A percentile compares a stretch with the other conserved stretches of the same genome.
Evolutionary conservation across 2,888 invertebrate genomes (phyloP).

Genomic region (Netelia inedita): DNA sequence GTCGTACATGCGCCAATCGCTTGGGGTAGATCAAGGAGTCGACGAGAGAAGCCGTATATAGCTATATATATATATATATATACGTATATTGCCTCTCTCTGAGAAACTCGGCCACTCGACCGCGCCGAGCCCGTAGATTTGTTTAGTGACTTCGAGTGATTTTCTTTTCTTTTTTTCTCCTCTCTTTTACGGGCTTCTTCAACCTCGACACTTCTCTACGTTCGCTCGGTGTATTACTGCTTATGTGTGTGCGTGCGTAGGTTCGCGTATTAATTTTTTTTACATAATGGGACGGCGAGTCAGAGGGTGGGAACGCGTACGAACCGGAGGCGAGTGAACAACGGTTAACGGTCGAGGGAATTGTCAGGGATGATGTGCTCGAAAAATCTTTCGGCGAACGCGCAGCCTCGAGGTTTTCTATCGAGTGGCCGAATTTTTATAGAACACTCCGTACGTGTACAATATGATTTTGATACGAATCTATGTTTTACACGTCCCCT

Average conservation of each 20-base stretch:
- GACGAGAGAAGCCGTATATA: slow-evolving; percentile 53
- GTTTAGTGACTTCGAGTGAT: slow-evolving; percentile 81
- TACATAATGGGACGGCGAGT: slow-evolving; percentile 2
- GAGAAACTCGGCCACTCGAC: slow-evolving; percentile 76
- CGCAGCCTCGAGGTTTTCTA: slow-evolving; percentile 31
- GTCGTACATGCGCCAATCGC: slow-evolving; percentile 72
- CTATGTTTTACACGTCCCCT: slow-evolving; percentile 21
- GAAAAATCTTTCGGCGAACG: slow-evolving; percentile 34
- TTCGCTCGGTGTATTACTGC: background rate
- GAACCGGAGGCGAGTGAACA: slow-evolving; percentile 8
- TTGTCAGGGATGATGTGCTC: slow-evolving; percentile 65
- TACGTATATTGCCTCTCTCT: background rate
- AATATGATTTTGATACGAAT: slow-evolving; percentile 33
- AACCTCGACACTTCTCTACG: slow-evolving; percentile 38
- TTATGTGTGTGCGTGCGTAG: background rate
- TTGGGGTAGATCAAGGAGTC: slow-evolving; percentile 82
- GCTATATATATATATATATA: background rate
- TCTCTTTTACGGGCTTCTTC: slow-evolving; percentile 68
- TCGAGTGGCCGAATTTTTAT: slow-evolving; percentile 28
- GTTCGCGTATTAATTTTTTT: background rate
- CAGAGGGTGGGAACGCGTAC: background rate
- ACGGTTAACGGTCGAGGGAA: slow-evolving; percentile 78
- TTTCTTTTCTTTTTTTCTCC: slow-evolving; percentile 72
- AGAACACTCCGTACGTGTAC: background rate
- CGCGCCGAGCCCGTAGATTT: slow-evolving; percentile 75